Conservation (phyloP, 1,140 invertebrate species). For the Apis laboriosa region DNA sequence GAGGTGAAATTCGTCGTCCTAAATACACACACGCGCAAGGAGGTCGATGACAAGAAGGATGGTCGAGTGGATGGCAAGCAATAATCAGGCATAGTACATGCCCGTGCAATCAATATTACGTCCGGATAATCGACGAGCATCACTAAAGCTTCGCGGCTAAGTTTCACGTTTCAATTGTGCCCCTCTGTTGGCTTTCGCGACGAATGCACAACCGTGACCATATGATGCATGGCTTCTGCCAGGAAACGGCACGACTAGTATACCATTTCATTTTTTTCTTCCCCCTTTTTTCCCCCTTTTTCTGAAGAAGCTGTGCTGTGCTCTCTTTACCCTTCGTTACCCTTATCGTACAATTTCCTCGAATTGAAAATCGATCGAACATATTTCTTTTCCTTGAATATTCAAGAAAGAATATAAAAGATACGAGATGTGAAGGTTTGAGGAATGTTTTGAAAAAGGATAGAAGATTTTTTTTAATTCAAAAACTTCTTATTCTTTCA, state of each 20-base stretch:
- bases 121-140: slow-evolving; percentile 67
- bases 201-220: slow-evolving; percentile 64
- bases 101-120: slow-evolving; percentile 66
- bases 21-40: not conserved
- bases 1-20: slow-evolving; percentile 6
- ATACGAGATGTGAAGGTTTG: too few relatives aligned
- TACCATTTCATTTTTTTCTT: not conserved
- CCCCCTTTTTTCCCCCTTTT: too few relatives aligned
- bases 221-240: slow-evolving; percentile 77
- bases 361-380: too few relatives aligned
- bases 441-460: too few relatives aligned
- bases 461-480: too few relatives aligned
- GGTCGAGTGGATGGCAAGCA: not conserved
- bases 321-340: too few relatives aligned
- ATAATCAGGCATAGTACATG: slow-evolving; percentile 42
- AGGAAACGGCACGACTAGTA: slow-evolving; percentile 62
- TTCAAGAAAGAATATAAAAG: too few relatives aligned
- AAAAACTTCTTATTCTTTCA: too few relatives aligned
- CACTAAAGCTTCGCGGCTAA: slow-evolving; percentile 73
- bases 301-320: too few relatives aligned
- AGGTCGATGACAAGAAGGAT: slow-evolving; percentile 20
- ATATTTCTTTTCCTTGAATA: too few relatives aligned
- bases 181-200: slow-evolving; percentile 39
- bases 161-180: slow-evolving; percentile 70
- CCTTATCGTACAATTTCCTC: too few relatives aligned